Percentiles rank a stretch among this genome's conserved stretches.
These are phyloP conservation scores for Amblyopsis rosae DNA, from an alignment of 2,113 vertebrate species.

Conservation along the genomic window DNA sequence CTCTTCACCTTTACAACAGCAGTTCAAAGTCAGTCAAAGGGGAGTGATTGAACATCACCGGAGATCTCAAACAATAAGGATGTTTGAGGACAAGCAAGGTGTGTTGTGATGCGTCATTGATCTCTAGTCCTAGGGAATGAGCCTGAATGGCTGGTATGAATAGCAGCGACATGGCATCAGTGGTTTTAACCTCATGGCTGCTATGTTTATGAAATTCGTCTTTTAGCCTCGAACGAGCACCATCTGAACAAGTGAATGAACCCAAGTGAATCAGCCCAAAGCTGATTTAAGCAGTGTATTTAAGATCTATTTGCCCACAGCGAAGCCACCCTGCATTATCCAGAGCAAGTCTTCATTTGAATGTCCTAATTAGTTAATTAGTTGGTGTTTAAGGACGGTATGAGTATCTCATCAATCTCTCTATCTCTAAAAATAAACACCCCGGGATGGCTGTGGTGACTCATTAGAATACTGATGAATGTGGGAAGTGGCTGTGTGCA, in stretches of 20 bases:
- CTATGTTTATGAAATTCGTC: slow-evolving; percentile 17
- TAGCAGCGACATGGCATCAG: slow-evolving; percentile 26
- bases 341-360: slow-evolving; percentile 79
- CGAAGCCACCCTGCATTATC: slow-evolving; percentile 69
- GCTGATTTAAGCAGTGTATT: slow-evolving; percentile 56
- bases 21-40: slow-evolving; percentile 72
- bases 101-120: slow-evolving; percentile 40
- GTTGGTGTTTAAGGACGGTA: slow-evolving; percentile 82
- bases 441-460: slow-evolving; percentile 64
- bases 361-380: slow-evolving; percentile 83
- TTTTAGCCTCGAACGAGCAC: slow-evolving; percentile 39
- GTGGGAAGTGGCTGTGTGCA: slow-evolving; percentile 66
- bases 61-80: slow-evolving; percentile 39
- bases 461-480: slow-evolving; percentile 78
- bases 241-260: slow-evolving; percentile 26
- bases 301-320: slow-evolving; percentile 66
- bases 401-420: slow-evolving; percentile 80
- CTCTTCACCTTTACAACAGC: slow-evolving; percentile 41
- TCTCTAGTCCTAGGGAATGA: slow-evolving; percentile 26
- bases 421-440: slow-evolving; percentile 80
- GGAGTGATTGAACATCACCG: slow-evolving; percentile 64
- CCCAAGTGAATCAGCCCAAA: slow-evolving; percentile 11
- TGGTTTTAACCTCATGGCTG: slow-evolving; percentile 26
- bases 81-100: slow-evolving; percentile 8
- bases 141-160: slow-evolving; percentile 30